Evolutionary conservation across 2,888 invertebrate species (phyloP).

Genomic region (Lasioglossum lativentre): DNA sequence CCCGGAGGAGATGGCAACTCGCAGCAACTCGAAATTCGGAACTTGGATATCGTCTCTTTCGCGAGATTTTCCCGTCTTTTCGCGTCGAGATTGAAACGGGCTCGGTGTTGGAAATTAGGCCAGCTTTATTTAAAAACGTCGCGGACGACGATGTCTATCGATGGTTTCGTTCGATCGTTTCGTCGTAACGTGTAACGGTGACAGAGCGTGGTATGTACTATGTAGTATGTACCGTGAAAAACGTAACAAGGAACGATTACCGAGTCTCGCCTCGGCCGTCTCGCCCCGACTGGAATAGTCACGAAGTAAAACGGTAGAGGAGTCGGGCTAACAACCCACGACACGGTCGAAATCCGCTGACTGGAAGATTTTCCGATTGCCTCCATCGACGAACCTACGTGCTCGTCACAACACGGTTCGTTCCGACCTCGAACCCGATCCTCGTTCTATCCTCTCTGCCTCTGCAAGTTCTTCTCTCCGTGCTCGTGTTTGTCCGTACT

Average conservation of each 20-base stretch:
- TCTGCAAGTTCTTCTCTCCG: neutral
- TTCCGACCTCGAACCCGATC: conserved; percentile 59
- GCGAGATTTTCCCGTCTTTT: neutral
- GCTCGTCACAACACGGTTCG: conserved; percentile 83
- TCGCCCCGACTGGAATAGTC: conserved; percentile 61
- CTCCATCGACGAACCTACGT: conserved; percentile 84
- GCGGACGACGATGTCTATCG: neutral
- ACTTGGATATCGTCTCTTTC: neutral
- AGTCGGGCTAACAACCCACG: conserved; percentile 79
- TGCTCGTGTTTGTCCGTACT: neutral
- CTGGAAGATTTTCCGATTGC: conserved; percentile 83
- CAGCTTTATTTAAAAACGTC: neutral
- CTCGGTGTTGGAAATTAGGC: neutral
- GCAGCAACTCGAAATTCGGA: neutral
- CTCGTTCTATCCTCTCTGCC: conserved; percentile 9
- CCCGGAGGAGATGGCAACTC: conserved; percentile 6
- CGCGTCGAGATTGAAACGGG: neutral
- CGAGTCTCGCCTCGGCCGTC: neutral
- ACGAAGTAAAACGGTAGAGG: conserved; percentile 70
- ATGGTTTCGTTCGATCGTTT: neutral
- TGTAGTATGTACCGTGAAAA: neutral
- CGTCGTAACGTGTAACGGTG: neutral
- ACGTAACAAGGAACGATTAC: conserved; percentile 12
- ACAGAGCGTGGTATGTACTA: neutral
- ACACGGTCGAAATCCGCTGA: conserved; percentile 81